Percentiles rank a stretch among this genome's conserved stretches.
Conservation (phyloP, 1,140 invertebrate species). For the Saccostrea glomerata region DNA sequence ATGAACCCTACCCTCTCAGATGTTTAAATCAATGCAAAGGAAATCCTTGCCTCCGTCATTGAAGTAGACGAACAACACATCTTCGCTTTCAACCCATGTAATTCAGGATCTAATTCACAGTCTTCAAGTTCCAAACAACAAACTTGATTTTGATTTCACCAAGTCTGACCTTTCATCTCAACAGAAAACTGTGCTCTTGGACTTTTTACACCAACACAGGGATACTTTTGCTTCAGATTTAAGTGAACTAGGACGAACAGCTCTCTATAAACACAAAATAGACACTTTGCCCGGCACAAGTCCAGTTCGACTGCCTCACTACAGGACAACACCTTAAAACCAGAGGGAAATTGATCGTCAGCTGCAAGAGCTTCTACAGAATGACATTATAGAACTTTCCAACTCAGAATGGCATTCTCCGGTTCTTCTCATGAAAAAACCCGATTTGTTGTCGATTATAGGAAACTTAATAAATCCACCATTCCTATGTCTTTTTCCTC, state of each 20-base stretch:
- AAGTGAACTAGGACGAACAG: slow-evolving; percentile 53
- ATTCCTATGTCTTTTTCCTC: too few relatives aligned
- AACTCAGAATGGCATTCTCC: background rate
- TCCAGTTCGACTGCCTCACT: slow-evolving; percentile 41
- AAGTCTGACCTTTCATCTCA: background rate
- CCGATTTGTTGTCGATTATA: too few relatives aligned
- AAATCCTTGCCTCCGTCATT: slow-evolving; percentile 24
- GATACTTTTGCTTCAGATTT: slow-evolving; percentile 52
- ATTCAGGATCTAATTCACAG: too few relatives aligned
- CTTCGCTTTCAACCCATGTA: background rate
- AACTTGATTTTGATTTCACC: slow-evolving; percentile 20
- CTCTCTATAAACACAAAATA: slow-evolving; percentile 51
- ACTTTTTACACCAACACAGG: slow-evolving; percentile 51
- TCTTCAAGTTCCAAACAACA: too few relatives aligned
- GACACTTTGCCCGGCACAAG: slow-evolving; percentile 51
- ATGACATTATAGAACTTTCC: background rate
- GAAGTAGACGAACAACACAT: background rate
- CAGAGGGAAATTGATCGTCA: background rate
- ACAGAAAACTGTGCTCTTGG: slow-evolving; percentile 28
- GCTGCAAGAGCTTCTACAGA: background rate
- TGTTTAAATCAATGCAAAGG: slow-evolving; percentile 3
- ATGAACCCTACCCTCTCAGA: slow-evolving; percentile 32
- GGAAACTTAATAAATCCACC: too few relatives aligned
- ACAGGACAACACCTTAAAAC: background rate
- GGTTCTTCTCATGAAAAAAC: too few relatives aligned